Evolutionary conservation across 1,140 invertebrate species (phyloP), one percentile per base, ranked within the genome.

Genomic region (Brachionus sp.): DNA sequence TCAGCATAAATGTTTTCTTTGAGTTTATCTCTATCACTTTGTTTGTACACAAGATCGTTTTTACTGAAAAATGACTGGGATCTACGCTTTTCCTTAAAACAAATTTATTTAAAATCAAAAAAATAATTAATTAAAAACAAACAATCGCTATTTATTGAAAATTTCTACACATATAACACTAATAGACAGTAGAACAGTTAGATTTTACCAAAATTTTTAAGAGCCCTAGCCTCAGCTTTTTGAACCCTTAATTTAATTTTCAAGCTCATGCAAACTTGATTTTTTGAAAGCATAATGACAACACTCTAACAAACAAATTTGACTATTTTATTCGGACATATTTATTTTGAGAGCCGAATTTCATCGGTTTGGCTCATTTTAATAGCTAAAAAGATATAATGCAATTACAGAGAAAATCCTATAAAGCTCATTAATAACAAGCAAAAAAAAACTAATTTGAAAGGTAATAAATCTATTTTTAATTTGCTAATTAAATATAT

Each of bases 1-100:
- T 75, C 70, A 6, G n/a, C 12, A 46, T 75, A 75, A 3, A 75
- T 46, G 42, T 75, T 75, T 75, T 75, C 70, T 75, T 75, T 75
- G 7, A 39, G 39, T 39, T 70, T 3, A 19, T 42, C 1, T 23
- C 16, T 70, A 16, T 70, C 66, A 70, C 37, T 70, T 70, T 19
- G 29, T 37, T n/a, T 35, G 2, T 37, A 12, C 13, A 39, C 16
- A 1, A 70, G 37, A 70, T 70, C 66, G 19, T 42, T 44, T 39
- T 70, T 70, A 7, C 16, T 70, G 13, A 70, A 70, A 70, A 70
- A 70, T 16, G 66, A 70, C 19, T 44, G 66, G 6, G 66, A 70
- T 70, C 66, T 70, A n/a, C 66, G 29, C n/a, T 70, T 70, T 70
- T 70, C 66, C 66, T 70, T 37, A 35, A 68, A 68, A 39, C 0